Evolutionary conservation across 2,888 invertebrate species (phyloP), one percentile per base, ranked within the genome.

Genomic region (Drosophila formosana): DNA sequence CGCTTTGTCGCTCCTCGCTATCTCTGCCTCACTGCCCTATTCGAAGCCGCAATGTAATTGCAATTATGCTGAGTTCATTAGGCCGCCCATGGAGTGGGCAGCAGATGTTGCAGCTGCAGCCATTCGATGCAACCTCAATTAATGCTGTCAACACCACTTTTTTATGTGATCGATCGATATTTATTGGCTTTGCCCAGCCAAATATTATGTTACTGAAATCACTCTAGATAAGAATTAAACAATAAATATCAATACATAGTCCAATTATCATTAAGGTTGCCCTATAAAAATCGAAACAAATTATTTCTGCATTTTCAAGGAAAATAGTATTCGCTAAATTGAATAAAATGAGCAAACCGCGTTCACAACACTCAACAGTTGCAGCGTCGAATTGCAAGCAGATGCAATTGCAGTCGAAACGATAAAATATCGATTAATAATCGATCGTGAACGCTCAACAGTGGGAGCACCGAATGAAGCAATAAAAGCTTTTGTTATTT

Each of bases 31-130:
- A 26, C 34, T 39, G 5, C 32, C 11, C 34, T 34, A 18, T 49
- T 11, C 39, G 11, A 32, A 51, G n/a, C 68, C 73, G 78, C 86
- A 72, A 70, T 74, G 70, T 78, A 74, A 76, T 77, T 83, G 85
- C 86, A 82, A 86, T 86, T 86, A 86, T 86, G 78, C 60, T 30
- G 78, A 78, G 83, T 78, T 85, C 73, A 82, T 82, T 82, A 82
- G 68, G 76, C 78, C 47, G 69, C n/a, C 37, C 43, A 56, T 28
- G 13, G 43, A 41, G n/a, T 32, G 25, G 34, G 23, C 45, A 41
- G 62, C 46, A 25, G 47, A 28, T 30, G 26, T 28, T 66, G 53
- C 55, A 50, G 41, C 45, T 47, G 45, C 43, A 30, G 34, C 11
- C 46, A 37, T 53, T 53, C 34, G 23, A 8, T 55, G 62, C 53